A percentile compares a stretch with the other conserved stretches of the same genome.
Conservation (phyloP, 2,888 invertebrate genomes). For the Congeria kusceri region DNA sequence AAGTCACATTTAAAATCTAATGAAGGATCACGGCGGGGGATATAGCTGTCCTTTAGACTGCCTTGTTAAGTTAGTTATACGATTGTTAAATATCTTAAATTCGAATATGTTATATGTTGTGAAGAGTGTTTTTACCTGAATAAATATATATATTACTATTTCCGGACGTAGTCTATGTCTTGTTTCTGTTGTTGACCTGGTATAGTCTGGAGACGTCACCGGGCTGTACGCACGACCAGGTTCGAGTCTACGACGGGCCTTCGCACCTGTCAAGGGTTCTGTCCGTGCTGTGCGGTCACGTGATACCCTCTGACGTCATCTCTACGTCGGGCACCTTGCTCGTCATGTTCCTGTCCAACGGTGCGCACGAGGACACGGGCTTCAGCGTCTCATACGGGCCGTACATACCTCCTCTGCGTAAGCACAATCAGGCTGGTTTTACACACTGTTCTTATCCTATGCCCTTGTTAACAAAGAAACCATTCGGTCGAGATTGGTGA, state of each 20-base stretch:
- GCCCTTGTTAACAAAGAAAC: too few species aligned
- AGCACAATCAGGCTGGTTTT: not conserved
- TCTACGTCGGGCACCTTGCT: conserved; percentile 65
- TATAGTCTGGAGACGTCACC: conserved; percentile 55
- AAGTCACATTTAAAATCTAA: too few species aligned
- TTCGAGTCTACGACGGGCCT: conserved; percentile 61
- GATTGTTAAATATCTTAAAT: too few species aligned
- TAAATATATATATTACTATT: too few species aligned
- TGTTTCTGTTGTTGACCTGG: too few species aligned
- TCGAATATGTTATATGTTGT: too few species aligned
- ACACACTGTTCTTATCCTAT: not conserved
- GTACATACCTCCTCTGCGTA: not conserved
- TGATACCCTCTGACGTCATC: conserved; percentile 62
- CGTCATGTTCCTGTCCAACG: conserved; percentile 68
- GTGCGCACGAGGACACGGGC: conserved; percentile 60
- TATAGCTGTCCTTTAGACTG: too few species aligned
- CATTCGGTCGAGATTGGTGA: too few species aligned
- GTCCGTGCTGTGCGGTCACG: conserved; percentile 67
- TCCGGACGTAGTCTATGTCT: too few species aligned
- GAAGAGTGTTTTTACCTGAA: too few species aligned
- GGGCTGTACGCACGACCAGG: conserved; percentile 56
- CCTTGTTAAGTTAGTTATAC: too few species aligned
- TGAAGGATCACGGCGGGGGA: too few species aligned
- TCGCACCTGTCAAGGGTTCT: conserved; percentile 47
- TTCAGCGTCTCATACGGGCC: conserved; percentile 66